These are phyloP conservation scores for Melanocharis versteri DNA, from an alignment of 2,113 vertebrate genomes.

Conservation along the genomic window DNA sequence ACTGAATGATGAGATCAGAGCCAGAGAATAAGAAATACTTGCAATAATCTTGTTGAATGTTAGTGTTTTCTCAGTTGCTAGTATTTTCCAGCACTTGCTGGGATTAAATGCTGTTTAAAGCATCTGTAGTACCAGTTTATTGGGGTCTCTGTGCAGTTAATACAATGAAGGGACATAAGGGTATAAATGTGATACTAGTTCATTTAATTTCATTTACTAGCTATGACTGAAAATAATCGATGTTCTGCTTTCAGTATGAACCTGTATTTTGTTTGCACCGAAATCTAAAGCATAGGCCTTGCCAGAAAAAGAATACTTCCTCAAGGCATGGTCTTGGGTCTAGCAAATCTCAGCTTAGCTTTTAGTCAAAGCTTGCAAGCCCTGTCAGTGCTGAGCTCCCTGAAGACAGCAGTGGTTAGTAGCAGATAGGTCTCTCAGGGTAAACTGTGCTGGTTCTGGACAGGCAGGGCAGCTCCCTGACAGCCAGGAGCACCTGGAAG, in stretches of 20 bases:
- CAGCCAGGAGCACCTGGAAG: not conserved
- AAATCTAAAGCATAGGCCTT: not conserved
- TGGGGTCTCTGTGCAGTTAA: not conserved
- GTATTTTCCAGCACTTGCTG: not conserved
- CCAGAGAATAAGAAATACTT: not conserved
- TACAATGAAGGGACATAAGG: not conserved
- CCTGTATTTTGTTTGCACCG: not conserved
- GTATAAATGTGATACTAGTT: not conserved
- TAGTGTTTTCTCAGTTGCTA: not conserved
- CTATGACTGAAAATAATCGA: not conserved
- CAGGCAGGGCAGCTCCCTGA: not conserved
- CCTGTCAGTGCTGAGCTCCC: not conserved
- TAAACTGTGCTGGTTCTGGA: not conserved
- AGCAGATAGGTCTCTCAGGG: not conserved
- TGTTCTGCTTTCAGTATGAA: not conserved
- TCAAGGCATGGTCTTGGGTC: not conserved
- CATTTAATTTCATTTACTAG: not conserved
- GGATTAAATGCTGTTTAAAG: not conserved
- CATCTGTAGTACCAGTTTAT: not conserved
- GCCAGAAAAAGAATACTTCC: not conserved
- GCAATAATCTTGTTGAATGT: not conserved
- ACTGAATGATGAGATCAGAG: not conserved
- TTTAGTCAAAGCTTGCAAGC: not conserved
- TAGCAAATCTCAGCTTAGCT: fast-evolving
- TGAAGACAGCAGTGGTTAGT: not conserved